A percentile compares a stretch with the other conserved stretches of the same genome.
Evolutionary conservation across 2,888 invertebrate genomes (phyloP).

Genomic region (Aquatica leii): DNA sequence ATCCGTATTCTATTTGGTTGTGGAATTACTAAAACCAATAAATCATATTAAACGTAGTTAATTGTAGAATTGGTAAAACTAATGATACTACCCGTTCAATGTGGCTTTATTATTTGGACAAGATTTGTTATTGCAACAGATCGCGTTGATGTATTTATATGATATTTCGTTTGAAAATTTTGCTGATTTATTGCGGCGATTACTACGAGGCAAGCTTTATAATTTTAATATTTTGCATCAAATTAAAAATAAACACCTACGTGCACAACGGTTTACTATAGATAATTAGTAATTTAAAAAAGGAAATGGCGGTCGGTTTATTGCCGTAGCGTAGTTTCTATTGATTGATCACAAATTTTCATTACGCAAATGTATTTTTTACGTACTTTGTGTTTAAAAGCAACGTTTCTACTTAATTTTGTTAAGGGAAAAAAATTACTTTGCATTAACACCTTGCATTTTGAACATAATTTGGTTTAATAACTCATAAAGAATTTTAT

Average conservation of each 20-base stretch:
- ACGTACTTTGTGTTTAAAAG: no score
- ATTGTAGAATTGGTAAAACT: constrained; percentile 26
- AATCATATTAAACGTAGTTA: constrained; percentile 29
- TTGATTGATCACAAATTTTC: constrained; percentile 22
- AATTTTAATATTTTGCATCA: not conserved
- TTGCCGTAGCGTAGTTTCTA: constrained; percentile 14
- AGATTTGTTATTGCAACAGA: constrained; percentile 32
- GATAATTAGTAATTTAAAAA: constrained; percentile 1
- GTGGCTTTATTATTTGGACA: constrained; percentile 23
- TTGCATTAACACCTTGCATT: no score
- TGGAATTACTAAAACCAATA: constrained; percentile 20
- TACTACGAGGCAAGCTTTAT: no score
- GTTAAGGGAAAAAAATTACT: no score
- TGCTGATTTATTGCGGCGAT: constrained; percentile 15
- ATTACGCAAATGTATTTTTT: constrained; percentile 26
- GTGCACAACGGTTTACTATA: not conserved
- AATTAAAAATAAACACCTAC: not conserved
- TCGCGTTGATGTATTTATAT: constrained; percentile 31
- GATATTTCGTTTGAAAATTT: constrained; percentile 12
- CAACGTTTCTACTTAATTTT: no score
- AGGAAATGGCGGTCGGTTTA: constrained; percentile 3
- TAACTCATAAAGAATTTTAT: no score
- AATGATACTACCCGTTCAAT: constrained; percentile 7
- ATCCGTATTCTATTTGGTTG: constrained; percentile 21
- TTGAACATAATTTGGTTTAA: no score